phyloP scores from a whole-genome alignment of 2,888 invertebrate genomes.

The Achlya flavicornis region DNA sequence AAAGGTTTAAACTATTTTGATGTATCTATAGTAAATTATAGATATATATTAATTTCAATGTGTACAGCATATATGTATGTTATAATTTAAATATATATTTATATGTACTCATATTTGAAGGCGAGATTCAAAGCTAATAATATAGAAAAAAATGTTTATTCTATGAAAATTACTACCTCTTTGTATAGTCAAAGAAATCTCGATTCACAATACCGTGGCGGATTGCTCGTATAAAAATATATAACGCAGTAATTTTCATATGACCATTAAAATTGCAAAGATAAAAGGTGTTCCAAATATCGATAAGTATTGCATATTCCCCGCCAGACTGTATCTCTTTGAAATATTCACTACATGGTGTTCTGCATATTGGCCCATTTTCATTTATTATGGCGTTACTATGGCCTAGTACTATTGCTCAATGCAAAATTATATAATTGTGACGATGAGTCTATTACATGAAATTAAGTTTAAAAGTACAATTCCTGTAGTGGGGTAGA shows the following conservation, averaged over 20 bases:
- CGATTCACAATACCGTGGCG: neutral
- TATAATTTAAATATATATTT: no score
- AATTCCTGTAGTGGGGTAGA: no score
- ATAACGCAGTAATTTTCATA: neutral
- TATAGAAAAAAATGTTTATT: neutral
- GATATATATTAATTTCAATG: no score
- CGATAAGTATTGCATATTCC: neutral
- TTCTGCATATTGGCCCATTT: neutral
- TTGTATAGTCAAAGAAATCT: neutral
- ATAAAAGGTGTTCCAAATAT: neutral
- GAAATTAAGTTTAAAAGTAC: neutral
- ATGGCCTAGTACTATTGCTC: conserved; percentile 3
- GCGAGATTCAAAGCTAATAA: no score
- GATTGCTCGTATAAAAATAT: neutral
- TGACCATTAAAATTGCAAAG: neutral
- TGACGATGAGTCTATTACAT: neutral
- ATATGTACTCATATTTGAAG: no score
- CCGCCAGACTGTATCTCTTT: neutral
- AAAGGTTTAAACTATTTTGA: no score
- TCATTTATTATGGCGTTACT: neutral
- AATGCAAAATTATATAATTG: neutral
- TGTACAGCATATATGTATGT: no score
- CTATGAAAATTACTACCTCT: neutral
- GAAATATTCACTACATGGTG: neutral
- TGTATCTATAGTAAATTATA: no score